Evolutionary conservation across 2,888 invertebrate species (phyloP), one percentile per base, ranked within the genome.

Genomic region (Apamea monoglypha): DNA sequence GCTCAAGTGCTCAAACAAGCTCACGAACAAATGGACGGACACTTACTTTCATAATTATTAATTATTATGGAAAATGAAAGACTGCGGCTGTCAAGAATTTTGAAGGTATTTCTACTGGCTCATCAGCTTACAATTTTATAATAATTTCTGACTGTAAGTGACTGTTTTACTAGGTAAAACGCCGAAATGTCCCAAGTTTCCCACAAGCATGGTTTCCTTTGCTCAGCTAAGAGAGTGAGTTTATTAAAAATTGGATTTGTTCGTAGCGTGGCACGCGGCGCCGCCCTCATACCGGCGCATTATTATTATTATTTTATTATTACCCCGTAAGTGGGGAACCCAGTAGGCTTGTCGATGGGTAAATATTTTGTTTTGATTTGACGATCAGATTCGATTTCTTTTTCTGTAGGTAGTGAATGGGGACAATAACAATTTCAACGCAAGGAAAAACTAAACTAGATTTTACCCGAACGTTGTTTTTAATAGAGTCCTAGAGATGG

Each of bases 171-270:
- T n/a, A n/a, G n/a, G n/a, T n/a, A 40, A 29, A 29, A 66, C 1
- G 0, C 25, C 18, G 3, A 12, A 59, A 16, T 61, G 77, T 87
- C 74, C 29, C 47, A 53, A 63, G 63, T 80, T 77, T 79, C 53
- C 10, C 1, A 68, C 74, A 76, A 70, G 29, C 72, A 83, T 90
- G 81, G 90, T 64, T 32, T 16, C 21, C 78, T 87, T 89, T 80
- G 82, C 82, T 71, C 29, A 61, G 70, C 86, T 82, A 88, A 90
- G 88, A 89, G 90, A 89, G 89, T 89, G 91, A 94, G 95, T 94
- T 95, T 95, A 95, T 95, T 95, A 96, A 95, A 95, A 95, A 95
- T 95, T 94, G 95, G 94, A 96, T 95, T 95, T 92, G 90, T 90
- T 91, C 88, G 88, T 81, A 89, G 90, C 90, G 88, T 83, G 91